phyloP scores from a whole-genome alignment of 2,888 invertebrate genomes.

The Morpho deidamia region DNA sequence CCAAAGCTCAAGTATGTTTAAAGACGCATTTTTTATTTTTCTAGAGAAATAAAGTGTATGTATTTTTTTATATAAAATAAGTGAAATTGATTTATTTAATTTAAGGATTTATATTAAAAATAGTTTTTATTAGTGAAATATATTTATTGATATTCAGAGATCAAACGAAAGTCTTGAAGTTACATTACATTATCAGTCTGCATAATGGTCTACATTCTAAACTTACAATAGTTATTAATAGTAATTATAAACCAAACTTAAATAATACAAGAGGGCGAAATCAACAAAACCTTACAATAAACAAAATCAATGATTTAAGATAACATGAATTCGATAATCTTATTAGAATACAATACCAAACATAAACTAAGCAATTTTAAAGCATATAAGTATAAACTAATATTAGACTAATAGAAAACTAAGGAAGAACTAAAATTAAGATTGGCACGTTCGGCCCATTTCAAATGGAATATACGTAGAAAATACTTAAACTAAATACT shows the following conservation, averaged over 20 bases:
- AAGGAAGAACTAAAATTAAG: conserved; percentile 26
- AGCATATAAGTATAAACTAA: too few species aligned
- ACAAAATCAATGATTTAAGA: too few species aligned
- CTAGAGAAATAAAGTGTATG: too few species aligned
- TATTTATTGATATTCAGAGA: conserved; percentile 69
- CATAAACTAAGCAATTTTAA: conserved; percentile 5
- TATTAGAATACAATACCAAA: neutral
- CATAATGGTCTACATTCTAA: conserved; percentile 30
- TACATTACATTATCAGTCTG: conserved; percentile 67
- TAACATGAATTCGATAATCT: too few species aligned
- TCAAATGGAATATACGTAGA: conserved; percentile 31
- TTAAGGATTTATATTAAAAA: conserved; percentile 10
- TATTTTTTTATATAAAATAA: too few species aligned
- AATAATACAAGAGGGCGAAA: conserved; percentile 14
- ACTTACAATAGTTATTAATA: conserved; percentile 4
- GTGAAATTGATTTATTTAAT: too few species aligned
- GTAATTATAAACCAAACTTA: conserved; percentile 11
- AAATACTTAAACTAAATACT: conserved; percentile 7
- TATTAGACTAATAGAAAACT: neutral
- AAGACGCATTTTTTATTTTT: too few species aligned
- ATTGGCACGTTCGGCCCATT: conserved; percentile 74
- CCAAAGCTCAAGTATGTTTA: too few species aligned
- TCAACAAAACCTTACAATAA: conserved; percentile 13
- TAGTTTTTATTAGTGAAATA: conserved; percentile 28
- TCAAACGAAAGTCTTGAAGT: conserved; percentile 74